Percentiles rank a stretch among this genome's conserved stretches.
Evolutionary conservation across 2,888 invertebrate genomes (phyloP).

Genomic region (Campopleginae sp.): DNA sequence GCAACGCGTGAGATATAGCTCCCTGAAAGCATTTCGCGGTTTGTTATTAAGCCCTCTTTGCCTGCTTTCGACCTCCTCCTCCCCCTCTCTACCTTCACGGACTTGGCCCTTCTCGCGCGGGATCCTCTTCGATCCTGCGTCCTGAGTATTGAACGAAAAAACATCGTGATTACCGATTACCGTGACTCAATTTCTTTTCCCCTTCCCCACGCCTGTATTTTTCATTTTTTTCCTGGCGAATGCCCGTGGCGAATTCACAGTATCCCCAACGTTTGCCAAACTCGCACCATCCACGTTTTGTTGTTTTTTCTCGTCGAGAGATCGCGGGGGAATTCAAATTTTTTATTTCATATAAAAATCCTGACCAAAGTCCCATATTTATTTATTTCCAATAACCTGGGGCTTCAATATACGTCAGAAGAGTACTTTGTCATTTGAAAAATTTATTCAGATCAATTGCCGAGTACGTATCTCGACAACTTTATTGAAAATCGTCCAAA

Average conservation of each 20-base stretch:
- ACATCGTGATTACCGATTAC: conserved; percentile 77
- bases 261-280: conserved; percentile 48
- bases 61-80: conserved; percentile 18
- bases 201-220: conserved; percentile 41
- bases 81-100: background rate
- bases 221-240: conserved; percentile 1
- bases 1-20: conserved; percentile 74
- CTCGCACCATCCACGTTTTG: conserved; percentile 12
- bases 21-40: conserved; percentile 74
- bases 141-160: conserved; percentile 59
- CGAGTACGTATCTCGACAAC: background rate
- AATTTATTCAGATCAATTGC: background rate
- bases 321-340: background rate
- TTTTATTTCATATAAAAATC: background rate
- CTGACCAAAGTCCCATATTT: background rate
- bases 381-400: background rate
- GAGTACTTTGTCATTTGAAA: conserved; percentile 9
- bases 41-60: conserved; percentile 76
- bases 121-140: conserved; percentile 4
- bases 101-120: background rate
- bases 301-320: background rate
- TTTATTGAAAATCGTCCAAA: conserved; percentile 10
- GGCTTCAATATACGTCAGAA: background rate
- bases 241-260: conserved; percentile 59
- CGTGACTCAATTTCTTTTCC: conserved; percentile 72